These are phyloP conservation scores for Proteles cristata DNA, from an alignment of 2,113 vertebrate genomes.

Conservation along the genomic window DNA sequence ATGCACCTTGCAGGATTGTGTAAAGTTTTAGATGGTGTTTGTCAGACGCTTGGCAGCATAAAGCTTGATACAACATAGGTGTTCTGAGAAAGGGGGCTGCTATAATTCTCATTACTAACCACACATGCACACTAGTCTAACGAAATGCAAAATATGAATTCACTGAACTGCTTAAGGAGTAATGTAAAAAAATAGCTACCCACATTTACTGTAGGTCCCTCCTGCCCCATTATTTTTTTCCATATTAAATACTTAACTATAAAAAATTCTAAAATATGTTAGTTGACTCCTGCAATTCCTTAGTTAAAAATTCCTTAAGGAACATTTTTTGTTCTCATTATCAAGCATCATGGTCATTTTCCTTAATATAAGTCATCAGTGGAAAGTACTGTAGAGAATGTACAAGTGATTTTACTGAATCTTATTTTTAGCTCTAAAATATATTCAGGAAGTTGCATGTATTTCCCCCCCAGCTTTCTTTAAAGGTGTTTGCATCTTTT, in stretches of 20 bases:
- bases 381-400: background rate
- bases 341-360: background rate
- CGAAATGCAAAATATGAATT: background rate
- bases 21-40: background rate
- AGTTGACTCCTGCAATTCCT: background rate
- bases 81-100: background rate
- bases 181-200: background rate
- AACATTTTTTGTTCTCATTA: background rate
- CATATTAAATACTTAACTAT: background rate
- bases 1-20: background rate
- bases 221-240: background rate
- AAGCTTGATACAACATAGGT: background rate
- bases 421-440: constrained; percentile 44
- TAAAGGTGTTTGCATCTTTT: background rate
- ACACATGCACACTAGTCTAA: background rate
- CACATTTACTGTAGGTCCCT: background rate
- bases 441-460: background rate
- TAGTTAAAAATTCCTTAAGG: background rate
- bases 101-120: background rate
- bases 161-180: background rate
- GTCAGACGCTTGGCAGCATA: background rate
- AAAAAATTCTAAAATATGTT: background rate
- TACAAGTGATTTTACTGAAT: constrained; percentile 1
- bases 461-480: constrained; percentile 7
- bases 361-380: background rate